Evolutionary conservation across 2,797 vertebrate genomes (phyloP).

Genomic region (Aulostomus chinensis): DNA sequence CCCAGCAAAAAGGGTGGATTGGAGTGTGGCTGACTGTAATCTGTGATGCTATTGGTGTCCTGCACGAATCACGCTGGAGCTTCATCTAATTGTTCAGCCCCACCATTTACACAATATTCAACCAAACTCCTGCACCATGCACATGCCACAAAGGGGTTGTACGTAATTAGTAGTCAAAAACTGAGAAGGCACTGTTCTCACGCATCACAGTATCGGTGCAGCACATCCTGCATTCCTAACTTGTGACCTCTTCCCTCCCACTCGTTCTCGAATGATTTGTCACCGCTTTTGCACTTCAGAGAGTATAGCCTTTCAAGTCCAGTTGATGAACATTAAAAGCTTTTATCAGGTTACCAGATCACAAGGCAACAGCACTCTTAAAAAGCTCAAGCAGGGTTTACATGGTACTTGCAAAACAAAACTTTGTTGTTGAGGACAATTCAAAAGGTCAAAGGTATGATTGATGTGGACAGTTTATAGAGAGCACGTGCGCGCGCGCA

Average conservation of each 20-base stretch:
- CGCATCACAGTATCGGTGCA: slow-evolving; percentile 26
- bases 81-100: no score
- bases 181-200: no score
- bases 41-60: no score
- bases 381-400: neutral
- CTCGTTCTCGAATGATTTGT: slow-evolving; percentile 2
- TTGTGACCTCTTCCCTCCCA: neutral
- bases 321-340: slow-evolving; percentile 3
- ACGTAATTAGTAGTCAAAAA: slow-evolving; percentile 4
- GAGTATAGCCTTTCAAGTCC: neutral
- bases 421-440: neutral
- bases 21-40: no score
- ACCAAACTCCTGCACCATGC: slow-evolving; percentile 1
- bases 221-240: slow-evolving; percentile 18
- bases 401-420: neutral
- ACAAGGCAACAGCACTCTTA: neutral
- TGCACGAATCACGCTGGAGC: no score
- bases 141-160: neutral
- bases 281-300: neutral
- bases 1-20: no score
- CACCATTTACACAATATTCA: no score
- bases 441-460: neutral
- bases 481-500: no score
- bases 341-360: neutral
- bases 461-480: no score